Conservation (phyloP, 2,888 invertebrate species). For the Melanchra persicariae region DNA sequence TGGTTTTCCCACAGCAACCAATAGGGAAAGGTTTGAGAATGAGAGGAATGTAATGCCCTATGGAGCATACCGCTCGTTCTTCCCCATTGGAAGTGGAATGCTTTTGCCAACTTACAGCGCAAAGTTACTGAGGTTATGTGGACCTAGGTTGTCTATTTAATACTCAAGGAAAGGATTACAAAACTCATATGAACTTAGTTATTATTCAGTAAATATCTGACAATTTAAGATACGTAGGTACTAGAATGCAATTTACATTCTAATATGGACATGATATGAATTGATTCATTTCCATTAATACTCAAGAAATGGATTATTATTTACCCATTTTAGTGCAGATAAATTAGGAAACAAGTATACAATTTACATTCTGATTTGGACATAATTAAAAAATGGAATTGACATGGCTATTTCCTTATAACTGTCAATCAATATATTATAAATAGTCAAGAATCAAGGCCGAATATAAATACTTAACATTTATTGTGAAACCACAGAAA, state of each 20-base stretch:
- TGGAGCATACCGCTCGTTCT: too few species aligned
- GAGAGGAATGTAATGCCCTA: too few species aligned
- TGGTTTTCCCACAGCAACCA: too few species aligned
- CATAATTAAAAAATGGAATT: neutral
- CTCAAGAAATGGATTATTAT: neutral
- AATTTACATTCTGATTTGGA: constrained; percentile 4
- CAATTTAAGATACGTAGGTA: constrained; percentile 19
- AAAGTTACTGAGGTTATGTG: too few species aligned
- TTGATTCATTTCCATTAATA: neutral
- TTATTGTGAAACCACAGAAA: neutral
- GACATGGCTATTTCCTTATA: neutral
- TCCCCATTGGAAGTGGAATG: too few species aligned
- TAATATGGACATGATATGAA: neutral
- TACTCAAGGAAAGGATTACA: neutral
- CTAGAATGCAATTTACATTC: constrained; percentile 1
- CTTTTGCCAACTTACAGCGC: too few species aligned
- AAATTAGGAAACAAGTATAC: neutral
- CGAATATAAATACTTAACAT: neutral
- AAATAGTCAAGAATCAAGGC: neutral
- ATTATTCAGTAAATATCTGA: neutral
- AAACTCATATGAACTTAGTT: neutral
- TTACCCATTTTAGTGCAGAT: constrained; percentile 9
- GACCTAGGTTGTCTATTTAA: too few species aligned
- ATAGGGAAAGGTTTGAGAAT: too few species aligned
- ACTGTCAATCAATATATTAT: neutral